A percentile compares a stretch with the other conserved stretches of the same genome.
Evolutionary conservation across 1,140 invertebrate species (phyloP).

Genomic region (Drosophila teissieri): DNA sequence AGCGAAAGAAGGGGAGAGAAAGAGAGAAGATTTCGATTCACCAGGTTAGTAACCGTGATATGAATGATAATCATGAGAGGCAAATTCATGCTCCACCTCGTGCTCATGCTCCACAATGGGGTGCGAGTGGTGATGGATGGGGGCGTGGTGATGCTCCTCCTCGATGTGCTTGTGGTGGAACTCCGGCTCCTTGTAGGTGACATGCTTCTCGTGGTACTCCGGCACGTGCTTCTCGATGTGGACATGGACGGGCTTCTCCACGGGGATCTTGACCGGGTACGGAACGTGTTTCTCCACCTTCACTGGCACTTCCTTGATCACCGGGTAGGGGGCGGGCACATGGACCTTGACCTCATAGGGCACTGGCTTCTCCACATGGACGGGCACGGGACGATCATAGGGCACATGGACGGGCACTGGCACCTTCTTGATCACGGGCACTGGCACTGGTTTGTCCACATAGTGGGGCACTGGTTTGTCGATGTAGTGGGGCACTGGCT

Average conservation of each 20-base stretch:
- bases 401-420: conserved; percentile 86
- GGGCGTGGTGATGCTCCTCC: conserved; percentile 74
- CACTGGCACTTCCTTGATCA: conserved; percentile 85
- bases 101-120: conserved; percentile 76
- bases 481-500: conserved; percentile 88
- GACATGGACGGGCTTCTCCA: conserved; percentile 85
- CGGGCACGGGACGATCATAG: conserved; percentile 87
- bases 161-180: conserved; percentile 80
- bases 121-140: conserved; percentile 67
- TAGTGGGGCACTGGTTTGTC: conserved; percentile 88
- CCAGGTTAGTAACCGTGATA: conserved; percentile 78
- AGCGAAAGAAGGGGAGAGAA: conserved; percentile 59
- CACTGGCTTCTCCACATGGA: conserved; percentile 87
- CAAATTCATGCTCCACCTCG: conserved; percentile 80
- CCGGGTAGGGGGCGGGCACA: conserved; percentile 86
- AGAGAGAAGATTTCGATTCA: conserved; percentile 66
- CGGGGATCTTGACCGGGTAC: conserved; percentile 86
- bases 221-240: conserved; percentile 85
- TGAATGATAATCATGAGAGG: conserved; percentile 76
- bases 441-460: conserved; percentile 87
- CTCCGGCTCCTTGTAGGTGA: conserved; percentile 81
- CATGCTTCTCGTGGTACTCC: conserved; percentile 79
- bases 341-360: conserved; percentile 87
- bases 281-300: conserved; percentile 87
- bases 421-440: conserved; percentile 86